phyloP scores from a whole-genome alignment of 2,113 vertebrate species.

The Nesogale talazaci region DNA sequence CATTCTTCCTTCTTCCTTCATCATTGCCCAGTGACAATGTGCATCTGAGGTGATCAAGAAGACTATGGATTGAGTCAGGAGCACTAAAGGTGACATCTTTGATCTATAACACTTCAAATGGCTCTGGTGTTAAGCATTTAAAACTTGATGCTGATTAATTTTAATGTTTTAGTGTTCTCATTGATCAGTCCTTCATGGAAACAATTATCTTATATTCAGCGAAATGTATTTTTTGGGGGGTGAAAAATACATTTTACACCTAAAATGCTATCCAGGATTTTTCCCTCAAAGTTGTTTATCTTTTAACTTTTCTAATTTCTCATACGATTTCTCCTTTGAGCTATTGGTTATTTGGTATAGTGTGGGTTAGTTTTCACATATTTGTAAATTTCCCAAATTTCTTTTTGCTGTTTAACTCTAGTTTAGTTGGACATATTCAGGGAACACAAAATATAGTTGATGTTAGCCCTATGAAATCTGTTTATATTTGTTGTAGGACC shows the following conservation, averaged over 20 bases:
- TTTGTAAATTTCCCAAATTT: not conserved
- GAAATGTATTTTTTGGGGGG: not conserved
- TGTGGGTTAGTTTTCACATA: not conserved
- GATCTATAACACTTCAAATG: too few species aligned
- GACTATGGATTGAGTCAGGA: too few species aligned
- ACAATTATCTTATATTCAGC: not conserved
- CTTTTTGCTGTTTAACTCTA: not conserved
- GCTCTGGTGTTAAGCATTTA: too few species aligned
- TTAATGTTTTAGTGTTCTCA: conserved; percentile 3
- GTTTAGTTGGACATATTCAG: not conserved
- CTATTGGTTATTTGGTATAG: not conserved
- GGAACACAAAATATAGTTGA: not conserved
- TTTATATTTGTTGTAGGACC: not conserved
- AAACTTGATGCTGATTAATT: not conserved
- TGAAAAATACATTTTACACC: not conserved
- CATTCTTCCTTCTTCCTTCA: too few species aligned
- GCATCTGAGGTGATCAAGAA: too few species aligned
- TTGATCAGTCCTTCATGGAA: not conserved
- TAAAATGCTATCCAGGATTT: not conserved
- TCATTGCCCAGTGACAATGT: too few species aligned
- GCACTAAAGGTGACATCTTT: too few species aligned
- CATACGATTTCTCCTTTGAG: not conserved
- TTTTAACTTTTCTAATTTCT: conserved; percentile 33
- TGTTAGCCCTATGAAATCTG: not conserved
- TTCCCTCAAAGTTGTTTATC: not conserved